Percentiles rank a stretch among this genome's conserved stretches.
Conservation (phyloP, 2,113 vertebrate genomes). For the Macheiramphus alcinus region DNA sequence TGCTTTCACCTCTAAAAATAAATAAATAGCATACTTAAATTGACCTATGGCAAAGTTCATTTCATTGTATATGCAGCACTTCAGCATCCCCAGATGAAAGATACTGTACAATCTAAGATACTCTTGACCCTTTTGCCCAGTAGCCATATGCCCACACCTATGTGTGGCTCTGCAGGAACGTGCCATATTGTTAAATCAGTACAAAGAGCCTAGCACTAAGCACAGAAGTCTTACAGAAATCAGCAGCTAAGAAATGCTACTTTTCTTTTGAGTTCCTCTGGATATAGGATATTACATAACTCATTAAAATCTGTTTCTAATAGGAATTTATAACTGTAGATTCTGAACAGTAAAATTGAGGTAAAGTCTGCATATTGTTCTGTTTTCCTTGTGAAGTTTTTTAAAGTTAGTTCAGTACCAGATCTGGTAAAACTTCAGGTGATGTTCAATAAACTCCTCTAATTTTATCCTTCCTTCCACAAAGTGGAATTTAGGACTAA, state of each 20-base stretch:
- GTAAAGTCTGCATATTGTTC: background rate
- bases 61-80: background rate
- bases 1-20: background rate
- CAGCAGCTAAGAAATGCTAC: background rate
- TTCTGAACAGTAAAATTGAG: background rate
- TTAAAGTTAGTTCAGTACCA: background rate
- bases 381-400: background rate
- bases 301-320: background rate
- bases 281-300: background rate
- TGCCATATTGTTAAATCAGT: background rate
- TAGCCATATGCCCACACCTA: fast-evolving
- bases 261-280: background rate
- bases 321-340: background rate
- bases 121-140: background rate
- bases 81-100: background rate
- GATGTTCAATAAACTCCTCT: background rate
- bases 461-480: conserved; percentile 10
- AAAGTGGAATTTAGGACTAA: conserved; percentile 25
- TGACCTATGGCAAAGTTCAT: background rate
- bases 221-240: background rate
- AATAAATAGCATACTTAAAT: background rate
- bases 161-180: background rate
- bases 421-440: background rate
- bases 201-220: background rate
- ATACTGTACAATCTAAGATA: background rate